These are phyloP conservation scores for Hylaea fasciaria DNA, from an alignment of 2,888 invertebrate species.

Conservation along the genomic window DNA sequence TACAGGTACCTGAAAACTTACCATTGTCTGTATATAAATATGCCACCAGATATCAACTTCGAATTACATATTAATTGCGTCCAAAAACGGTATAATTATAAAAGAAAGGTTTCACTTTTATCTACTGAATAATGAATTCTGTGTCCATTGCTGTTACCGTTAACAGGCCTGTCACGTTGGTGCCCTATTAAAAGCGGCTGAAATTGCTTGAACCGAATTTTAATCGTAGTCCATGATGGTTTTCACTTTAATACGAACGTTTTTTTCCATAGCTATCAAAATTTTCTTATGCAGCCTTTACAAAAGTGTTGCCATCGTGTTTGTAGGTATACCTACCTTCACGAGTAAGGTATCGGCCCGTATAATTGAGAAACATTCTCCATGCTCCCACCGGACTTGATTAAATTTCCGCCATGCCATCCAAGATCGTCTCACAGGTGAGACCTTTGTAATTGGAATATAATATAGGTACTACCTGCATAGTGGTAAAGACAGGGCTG, in stretches of 20 bases:
- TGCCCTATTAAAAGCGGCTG: not conserved
- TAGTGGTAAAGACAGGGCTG: not conserved
- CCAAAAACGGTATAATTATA: not conserved
- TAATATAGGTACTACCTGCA: slow-evolving; percentile 3
- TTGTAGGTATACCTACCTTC: slow-evolving; percentile 15
- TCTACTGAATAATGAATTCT: not conserved
- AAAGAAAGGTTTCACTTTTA: not conserved
- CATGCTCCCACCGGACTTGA: slow-evolving; percentile 34
- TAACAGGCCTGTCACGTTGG: slow-evolving; percentile 2
- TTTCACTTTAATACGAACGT: not conserved
- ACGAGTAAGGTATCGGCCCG: slow-evolving; percentile 31
- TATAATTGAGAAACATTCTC: slow-evolving; percentile 38
- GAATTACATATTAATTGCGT: not conserved
- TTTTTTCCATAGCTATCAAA: not conserved
- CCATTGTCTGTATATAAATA: too few relatives aligned
- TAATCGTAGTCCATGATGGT: not conserved
- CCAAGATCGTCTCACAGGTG: slow-evolving; percentile 36
- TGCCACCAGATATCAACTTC: too few relatives aligned
- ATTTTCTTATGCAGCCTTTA: too few relatives aligned
- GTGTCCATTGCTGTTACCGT: not conserved
- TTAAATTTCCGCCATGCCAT: slow-evolving; percentile 39
- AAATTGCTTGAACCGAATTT: slow-evolving; percentile 1
- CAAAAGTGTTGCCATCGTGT: not conserved
- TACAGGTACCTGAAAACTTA: too few relatives aligned
- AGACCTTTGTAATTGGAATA: slow-evolving; percentile 37